Conservation (phyloP, 1,140 invertebrate species). For the Lycorma delicatula region DNA sequence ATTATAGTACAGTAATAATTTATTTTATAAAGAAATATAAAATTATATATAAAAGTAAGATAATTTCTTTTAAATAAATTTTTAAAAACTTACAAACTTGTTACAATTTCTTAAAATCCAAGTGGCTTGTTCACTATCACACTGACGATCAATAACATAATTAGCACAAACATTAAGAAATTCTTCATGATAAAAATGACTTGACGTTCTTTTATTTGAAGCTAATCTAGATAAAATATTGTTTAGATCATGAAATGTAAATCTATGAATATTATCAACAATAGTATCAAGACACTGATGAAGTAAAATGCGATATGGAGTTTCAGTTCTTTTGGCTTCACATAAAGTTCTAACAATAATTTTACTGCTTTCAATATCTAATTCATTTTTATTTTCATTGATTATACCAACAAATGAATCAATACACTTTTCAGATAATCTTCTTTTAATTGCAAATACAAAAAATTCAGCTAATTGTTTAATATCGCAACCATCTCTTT, state of each 20-base stretch:
- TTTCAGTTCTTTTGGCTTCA: not conserved
- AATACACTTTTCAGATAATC: constrained; percentile 40
- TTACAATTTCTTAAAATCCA: constrained; percentile 42
- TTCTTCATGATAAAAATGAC: constrained; percentile 47
- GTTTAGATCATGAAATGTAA: constrained; percentile 41
- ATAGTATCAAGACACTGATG: constrained; percentile 25
- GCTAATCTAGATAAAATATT: constrained; percentile 39
- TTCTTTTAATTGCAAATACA: constrained; percentile 40
- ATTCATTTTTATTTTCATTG: constrained; percentile 6
- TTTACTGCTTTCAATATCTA: constrained; percentile 19
- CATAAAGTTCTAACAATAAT: constrained; percentile 22
- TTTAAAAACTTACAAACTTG: constrained; percentile 41
- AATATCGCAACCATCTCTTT: constrained; percentile 45
- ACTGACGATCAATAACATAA: constrained; percentile 40
- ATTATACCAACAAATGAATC: constrained; percentile 22
- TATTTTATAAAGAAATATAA: no score
- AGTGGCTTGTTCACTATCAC: constrained; percentile 42
- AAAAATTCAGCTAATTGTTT: constrained; percentile 42
- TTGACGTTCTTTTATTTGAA: constrained; percentile 34
- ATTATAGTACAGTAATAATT: no score
- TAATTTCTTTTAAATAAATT: no score
- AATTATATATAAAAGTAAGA: no score
- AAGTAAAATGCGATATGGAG: constrained; percentile 1
- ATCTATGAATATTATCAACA: constrained; percentile 36
- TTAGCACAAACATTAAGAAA: constrained; percentile 43